phyloP scores from a whole-genome alignment of 2,797 vertebrate genomes.

The Cirrhinus molitorella region DNA sequence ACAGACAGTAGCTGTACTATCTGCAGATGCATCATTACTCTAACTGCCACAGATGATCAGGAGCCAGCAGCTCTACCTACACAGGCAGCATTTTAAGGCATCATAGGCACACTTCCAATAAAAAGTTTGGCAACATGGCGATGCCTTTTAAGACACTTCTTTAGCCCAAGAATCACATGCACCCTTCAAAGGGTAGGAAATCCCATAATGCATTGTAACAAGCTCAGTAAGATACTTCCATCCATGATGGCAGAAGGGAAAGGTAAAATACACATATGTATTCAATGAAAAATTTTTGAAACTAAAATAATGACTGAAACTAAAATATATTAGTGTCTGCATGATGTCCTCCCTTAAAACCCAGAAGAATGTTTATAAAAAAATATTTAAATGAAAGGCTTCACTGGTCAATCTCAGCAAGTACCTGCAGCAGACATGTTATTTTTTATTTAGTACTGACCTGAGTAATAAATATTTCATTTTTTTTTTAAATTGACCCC shows the following conservation, averaged over 20 bases:
- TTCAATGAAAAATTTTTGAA: not conserved
- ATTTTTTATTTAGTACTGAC: no score
- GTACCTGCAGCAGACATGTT: no score
- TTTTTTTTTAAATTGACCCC: no score
- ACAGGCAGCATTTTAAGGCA: constrained; percentile 12
- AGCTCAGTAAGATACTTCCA: not conserved
- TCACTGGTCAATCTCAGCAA: no score
- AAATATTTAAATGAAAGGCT: no score
- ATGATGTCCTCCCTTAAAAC: no score
- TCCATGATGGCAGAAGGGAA: not conserved
- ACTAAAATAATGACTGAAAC: not conserved
- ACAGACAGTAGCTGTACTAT: constrained; percentile 14
- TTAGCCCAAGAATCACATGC: not conserved
- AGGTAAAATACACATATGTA: not conserved
- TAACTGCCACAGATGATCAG: not conserved
- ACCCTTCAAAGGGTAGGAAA: not conserved
- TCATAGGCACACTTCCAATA: not conserved
- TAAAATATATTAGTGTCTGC: not conserved
- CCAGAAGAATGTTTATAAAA: no score
- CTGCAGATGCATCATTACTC: not conserved
- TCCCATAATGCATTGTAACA: not conserved
- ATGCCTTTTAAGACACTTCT: not conserved
- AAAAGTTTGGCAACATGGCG: not conserved
- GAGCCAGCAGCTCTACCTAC: not conserved
- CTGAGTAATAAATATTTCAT: no score